Evolutionary conservation across 2,888 invertebrate genomes (phyloP).

Genomic region (Himalopsyche japonica): DNA sequence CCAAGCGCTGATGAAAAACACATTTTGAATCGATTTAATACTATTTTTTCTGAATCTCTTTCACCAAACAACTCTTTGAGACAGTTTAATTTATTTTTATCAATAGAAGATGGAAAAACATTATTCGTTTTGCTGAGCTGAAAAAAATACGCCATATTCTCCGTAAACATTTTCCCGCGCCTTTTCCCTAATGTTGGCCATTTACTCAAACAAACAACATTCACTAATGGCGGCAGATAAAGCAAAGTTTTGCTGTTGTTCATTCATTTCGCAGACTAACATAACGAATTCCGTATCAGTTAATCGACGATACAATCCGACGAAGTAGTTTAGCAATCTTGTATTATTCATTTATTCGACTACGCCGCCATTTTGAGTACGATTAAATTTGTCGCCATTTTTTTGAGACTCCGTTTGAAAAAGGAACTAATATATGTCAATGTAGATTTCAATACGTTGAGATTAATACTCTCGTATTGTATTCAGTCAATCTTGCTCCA

Average conservation of each 20-base stretch:
- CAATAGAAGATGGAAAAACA: background rate
- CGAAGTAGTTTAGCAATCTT: background rate
- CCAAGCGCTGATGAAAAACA: background rate
- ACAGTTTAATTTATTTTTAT: background rate
- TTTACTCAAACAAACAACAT: background rate
- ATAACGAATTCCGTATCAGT: background rate
- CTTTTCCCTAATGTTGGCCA: background rate
- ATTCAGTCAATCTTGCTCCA: too few relatives aligned
- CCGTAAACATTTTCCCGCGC: background rate
- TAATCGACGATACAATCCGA: background rate
- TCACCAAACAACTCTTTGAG: background rate
- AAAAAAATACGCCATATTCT: background rate
- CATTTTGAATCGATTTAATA: background rate
- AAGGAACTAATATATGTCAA: background rate
- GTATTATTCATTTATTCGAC: background rate
- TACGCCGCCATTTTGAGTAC: background rate
- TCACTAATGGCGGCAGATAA: background rate
- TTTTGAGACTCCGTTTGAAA: background rate
- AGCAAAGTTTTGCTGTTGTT: background rate
- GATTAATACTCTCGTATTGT: background rate
- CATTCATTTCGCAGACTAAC: background rate
- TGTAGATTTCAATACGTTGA: background rate
- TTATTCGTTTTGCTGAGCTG: background rate
- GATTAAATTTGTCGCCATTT: background rate
- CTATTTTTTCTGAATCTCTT: background rate